Base-by-base conservation (phyloP, 35 echinoderm and acorn worm species). In the Apostichopus japonicus region DNA sequence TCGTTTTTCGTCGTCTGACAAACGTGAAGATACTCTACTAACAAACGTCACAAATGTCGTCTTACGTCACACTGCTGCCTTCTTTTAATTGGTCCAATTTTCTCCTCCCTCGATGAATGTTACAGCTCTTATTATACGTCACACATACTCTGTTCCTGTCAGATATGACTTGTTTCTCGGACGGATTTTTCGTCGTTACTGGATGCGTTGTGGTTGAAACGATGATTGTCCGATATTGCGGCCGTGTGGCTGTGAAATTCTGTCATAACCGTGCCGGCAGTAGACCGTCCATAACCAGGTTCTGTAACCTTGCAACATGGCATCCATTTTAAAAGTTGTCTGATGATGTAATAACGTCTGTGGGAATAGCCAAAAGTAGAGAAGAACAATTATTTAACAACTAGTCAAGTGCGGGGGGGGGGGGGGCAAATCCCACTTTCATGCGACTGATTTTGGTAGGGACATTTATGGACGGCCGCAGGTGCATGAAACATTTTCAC, bases 161-260 rank as follows among this genome's bases (percentile, higher is more conserved):
- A 89, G 19, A 89, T 89, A 54, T 89, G 86, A 72, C 86, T 89
- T 22, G 86, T 75, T 25, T 89, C 86, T n/a, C 86, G 59, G 13
- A 89, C 86, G 27, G 86, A 89, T 54, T 62, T 89, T 65, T 89
- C 86, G 14, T 89, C 86, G 62, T 89, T 89, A 19, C 86, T 89
- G 8, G 86, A 89, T 22, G 67, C 22, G 1, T 59, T 51, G 23
- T 89, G 86, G 44, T 89, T 89, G 62, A 89, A 65, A 8, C 86
- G 86, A 17, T 89, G 86, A 6, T 89, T 89, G 56, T 89, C 86
- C 21, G 56, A 89, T 2, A 65, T 62, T 17, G 86, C 56, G 5
- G 86, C 62, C 5, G 86, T 72, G 86, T 89, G 86, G 6, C 86
- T 89, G 86, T 89, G 86, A 24, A 89, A 89, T 67, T 89, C 86